Evolutionary conservation across 2,888 invertebrate species (phyloP).

Genomic region (Drosophila peninsularis): DNA sequence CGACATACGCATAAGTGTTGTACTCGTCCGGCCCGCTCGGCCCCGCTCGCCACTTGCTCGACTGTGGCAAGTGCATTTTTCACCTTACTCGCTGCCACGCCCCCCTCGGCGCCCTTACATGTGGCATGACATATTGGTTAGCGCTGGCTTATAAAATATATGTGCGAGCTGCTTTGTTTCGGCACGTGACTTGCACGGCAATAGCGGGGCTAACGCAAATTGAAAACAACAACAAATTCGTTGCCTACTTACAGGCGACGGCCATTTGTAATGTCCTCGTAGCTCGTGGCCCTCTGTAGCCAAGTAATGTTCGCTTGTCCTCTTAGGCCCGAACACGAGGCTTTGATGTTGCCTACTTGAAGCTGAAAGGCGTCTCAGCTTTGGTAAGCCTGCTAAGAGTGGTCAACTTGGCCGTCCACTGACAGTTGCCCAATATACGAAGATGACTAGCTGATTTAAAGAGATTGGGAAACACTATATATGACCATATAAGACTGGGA

Average conservation of each 20-base stretch:
- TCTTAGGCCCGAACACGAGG: conserved; percentile 3
- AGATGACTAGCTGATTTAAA: too few relatives aligned
- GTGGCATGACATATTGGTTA: conserved; percentile 51
- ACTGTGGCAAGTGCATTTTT: conserved; percentile 35
- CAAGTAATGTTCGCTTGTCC: conserved; percentile 12
- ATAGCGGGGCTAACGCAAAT: conserved; percentile 60
- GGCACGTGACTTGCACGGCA: conserved; percentile 71
- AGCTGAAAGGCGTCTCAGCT: not conserved
- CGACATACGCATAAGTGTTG: conserved; percentile 22
- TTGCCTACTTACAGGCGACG: conserved; percentile 61
- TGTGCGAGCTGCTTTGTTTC: conserved; percentile 27
- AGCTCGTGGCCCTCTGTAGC: not conserved
- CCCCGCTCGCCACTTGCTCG: not conserved
- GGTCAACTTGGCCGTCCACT: too few relatives aligned
- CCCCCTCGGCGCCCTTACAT: not conserved
- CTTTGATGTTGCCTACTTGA: not conserved
- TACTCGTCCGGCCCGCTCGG: not conserved
- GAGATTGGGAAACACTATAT: too few relatives aligned
- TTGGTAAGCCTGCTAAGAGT: too few relatives aligned
- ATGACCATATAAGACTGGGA: too few relatives aligned
- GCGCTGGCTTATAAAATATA: conserved; percentile 34
- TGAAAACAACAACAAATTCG: conserved; percentile 68
- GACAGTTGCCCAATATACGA: too few relatives aligned
- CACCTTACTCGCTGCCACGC: conserved; percentile 13
- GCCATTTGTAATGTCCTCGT: conserved; percentile 33